phyloP scores from a whole-genome alignment of 2,888 invertebrate genomes.

The Agriopis marginaria region DNA sequence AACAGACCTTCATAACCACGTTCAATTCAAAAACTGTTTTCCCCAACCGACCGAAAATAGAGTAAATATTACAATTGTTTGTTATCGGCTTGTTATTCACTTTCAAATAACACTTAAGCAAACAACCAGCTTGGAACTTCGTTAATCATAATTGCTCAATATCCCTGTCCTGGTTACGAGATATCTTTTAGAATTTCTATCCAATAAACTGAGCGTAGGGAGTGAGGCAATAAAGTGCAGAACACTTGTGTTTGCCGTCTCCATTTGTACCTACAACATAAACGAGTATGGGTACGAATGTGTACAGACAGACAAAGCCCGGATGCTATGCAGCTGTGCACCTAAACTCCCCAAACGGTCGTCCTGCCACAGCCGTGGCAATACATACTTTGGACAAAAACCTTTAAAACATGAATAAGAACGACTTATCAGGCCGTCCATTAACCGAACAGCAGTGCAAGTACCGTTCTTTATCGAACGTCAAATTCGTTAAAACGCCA shows the following conservation, averaged over 20 bases:
- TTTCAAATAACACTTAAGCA: constrained; percentile 5
- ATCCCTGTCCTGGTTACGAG: constrained; percentile 16
- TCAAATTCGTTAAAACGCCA: too few relatives aligned
- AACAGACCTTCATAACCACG: not conserved
- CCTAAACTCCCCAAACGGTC: constrained; percentile 51
- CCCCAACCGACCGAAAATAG: not conserved
- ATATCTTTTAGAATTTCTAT: constrained; percentile 21
- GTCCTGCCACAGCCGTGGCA: constrained; percentile 31
- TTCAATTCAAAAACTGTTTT: constrained; percentile 5
- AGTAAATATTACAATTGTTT: constrained; percentile 6
- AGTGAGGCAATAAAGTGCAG: constrained; percentile 38
- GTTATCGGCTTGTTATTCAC: constrained; percentile 7
- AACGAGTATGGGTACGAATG: constrained; percentile 23
- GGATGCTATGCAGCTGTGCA: constrained; percentile 77
- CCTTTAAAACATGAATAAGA: constrained; percentile 39
- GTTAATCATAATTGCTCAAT: constrained; percentile 26
- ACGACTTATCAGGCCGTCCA: constrained; percentile 55
- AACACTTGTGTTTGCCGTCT: constrained; percentile 46
- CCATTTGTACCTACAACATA: constrained; percentile 29
- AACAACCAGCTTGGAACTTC: constrained; percentile 12
- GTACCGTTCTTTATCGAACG: too few relatives aligned
- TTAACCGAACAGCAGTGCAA: constrained; percentile 51
- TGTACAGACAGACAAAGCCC: constrained; percentile 53
- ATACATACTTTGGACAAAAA: constrained; percentile 32
- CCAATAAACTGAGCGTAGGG: constrained; percentile 18